Base-by-base conservation (phyloP, 2,113 vertebrate species). In the Anas platyrhynchos region DNA sequence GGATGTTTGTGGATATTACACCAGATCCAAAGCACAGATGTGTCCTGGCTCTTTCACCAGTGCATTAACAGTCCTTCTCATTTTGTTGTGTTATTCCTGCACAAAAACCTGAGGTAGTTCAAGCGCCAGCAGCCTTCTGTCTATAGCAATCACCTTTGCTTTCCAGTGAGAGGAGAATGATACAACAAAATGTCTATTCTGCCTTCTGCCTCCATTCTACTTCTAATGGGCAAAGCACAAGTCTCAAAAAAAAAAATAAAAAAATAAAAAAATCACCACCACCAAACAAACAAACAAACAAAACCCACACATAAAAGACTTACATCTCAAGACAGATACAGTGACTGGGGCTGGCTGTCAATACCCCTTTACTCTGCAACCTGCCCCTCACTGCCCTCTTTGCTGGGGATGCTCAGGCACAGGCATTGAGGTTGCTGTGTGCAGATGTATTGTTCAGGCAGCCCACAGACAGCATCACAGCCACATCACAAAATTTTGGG, bases 231-330 rank as follows among this genome's bases (percentile, higher is more conserved):
- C 27, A 26, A 29, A 38, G 26, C 11, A 5, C 4, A 4, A 62
- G 9, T 56, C 3, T 38, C n/a, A 69, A 43, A 50, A 41, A 83
- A 55, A 16, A 16, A 22, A 23, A 10, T 11, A 11, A 41, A 41
- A 41, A 41, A 41, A 41, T n/a, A 41, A 41, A 41, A 41, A 41
- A 20, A 21, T 48, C 34, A 44, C 44, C 44, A 44, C 38, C n/a
- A 26, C 0, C 0, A 26, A 12, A 14, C 27, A 78, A 46, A 41
- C 6, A 23, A 4, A 17, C 0, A 13, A 25, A 62, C 21, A 50
- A 23, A 22, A 50, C 43, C 41, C 38, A 2, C n/a, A 27, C 0
- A 0, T 23, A 11, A 15, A 32, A 78, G 46, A 43, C 6, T 16
- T 5, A 21, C 0, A 11, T n/a, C 26, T 66, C 44, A 56, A 72